Evolutionary conservation across 2,797 vertebrate species (phyloP).

Genomic region (Amblyopsis hoosieri): DNA sequence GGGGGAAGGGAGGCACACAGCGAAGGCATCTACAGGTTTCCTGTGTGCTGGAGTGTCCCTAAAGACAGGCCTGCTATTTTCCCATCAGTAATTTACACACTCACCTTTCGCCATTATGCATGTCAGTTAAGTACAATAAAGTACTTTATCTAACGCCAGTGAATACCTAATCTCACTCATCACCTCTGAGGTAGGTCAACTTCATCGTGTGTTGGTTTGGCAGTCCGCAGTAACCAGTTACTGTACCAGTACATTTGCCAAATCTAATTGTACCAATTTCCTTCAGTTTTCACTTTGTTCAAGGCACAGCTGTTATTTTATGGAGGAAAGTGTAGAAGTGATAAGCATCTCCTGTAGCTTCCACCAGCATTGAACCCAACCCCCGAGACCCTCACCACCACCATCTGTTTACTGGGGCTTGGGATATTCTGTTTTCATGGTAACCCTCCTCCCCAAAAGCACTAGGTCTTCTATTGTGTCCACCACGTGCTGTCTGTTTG

Average conservation of each 20-base stretch:
- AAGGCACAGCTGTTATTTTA: slow-evolving; percentile 28
- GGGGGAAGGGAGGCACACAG: too few relatives aligned
- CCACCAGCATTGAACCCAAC: slow-evolving; percentile 59
- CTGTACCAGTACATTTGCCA: neutral
- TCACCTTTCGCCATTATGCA: too few relatives aligned
- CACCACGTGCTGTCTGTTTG: slow-evolving; percentile 53
- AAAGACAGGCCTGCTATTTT: too few relatives aligned
- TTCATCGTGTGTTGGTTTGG: too few relatives aligned
- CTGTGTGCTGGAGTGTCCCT: too few relatives aligned
- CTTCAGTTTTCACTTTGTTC: neutral
- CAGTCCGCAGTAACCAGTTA: too few relatives aligned
- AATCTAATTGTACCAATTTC: neutral
- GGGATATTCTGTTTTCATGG: slow-evolving; percentile 75
- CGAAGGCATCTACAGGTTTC: too few relatives aligned
- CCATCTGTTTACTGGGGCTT: slow-evolving; percentile 75
- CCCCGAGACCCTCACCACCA: slow-evolving; percentile 65
- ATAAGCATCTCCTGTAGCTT: slow-evolving; percentile 55
- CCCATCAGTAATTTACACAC: too few relatives aligned
- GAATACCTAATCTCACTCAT: too few relatives aligned
- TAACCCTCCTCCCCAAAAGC: slow-evolving; percentile 65
- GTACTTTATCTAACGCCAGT: too few relatives aligned
- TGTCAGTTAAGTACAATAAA: too few relatives aligned
- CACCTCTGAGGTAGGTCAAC: too few relatives aligned
- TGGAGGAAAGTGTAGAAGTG: slow-evolving; percentile 38
- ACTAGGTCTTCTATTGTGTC: slow-evolving; percentile 61